A percentile compares a stretch with the other conserved stretches of the same genome.
Conservation (phyloP, 1,140 invertebrate genomes). For the Coptotermes formosanus region DNA sequence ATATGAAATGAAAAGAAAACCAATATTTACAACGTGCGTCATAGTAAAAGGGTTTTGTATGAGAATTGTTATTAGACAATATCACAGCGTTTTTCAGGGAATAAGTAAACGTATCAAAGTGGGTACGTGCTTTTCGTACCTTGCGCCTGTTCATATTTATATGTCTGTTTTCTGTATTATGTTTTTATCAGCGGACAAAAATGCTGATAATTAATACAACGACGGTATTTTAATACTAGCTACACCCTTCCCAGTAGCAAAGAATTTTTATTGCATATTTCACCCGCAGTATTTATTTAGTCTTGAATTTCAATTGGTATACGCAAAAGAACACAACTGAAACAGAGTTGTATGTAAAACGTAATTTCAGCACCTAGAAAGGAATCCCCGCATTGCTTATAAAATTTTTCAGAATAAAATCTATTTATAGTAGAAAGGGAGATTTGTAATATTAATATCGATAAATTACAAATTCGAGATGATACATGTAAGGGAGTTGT, state of each 20-base stretch:
- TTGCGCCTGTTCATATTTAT: neutral
- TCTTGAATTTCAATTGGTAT: neutral
- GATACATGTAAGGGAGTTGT: no score
- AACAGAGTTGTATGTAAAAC: neutral
- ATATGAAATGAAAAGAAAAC: constrained; percentile 25
- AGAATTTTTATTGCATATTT: constrained; percentile 27
- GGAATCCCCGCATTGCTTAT: neutral
- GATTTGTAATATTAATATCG: neutral
- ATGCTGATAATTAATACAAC: neutral
- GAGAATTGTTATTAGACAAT: neutral
- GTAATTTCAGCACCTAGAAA: neutral
- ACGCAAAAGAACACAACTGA: neutral
- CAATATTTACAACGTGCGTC: neutral
- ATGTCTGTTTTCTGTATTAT: neutral
- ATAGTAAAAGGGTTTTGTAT: neutral
- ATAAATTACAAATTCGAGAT: no score
- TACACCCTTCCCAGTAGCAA: neutral
- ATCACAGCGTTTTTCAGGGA: neutral
- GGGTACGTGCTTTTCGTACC: neutral
- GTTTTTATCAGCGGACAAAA: constrained; percentile 7
- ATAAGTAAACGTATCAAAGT: neutral
- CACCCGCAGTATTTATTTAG: neutral
- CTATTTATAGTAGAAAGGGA: neutral
- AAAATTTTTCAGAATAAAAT: neutral
- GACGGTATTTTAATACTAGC: neutral